Percentiles rank a stretch among this genome's conserved stretches.
phyloP scores from a whole-genome alignment of 2,113 vertebrate genomes.

The Callithrix jacchus region DNA sequence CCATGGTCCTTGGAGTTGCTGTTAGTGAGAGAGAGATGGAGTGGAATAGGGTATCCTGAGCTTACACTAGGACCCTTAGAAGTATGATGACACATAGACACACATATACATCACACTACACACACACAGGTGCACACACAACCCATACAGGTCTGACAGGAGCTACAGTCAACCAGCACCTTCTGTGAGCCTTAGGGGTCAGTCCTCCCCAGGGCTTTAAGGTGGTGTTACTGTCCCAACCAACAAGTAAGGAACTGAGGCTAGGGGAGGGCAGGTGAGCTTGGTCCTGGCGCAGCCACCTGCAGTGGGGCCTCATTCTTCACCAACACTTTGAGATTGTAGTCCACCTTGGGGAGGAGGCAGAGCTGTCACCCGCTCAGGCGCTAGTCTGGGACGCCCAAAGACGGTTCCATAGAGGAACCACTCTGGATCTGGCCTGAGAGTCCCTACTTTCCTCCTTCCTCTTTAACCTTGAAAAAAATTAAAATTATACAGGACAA shows the following conservation, averaged over 20 bases:
- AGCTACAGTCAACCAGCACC: background rate
- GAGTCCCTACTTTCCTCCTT: background rate
- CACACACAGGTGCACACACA: background rate
- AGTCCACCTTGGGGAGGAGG: constrained; percentile 86
- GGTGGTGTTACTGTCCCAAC: background rate
- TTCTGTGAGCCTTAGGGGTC: background rate
- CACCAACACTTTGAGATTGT: constrained; percentile 85
- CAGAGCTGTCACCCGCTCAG: background rate
- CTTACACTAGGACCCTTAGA: background rate
- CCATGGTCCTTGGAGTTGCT: constrained; percentile 91
- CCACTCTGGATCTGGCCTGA: background rate
- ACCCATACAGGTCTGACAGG: background rate
- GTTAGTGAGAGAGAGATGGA: background rate
- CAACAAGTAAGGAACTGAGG: background rate
- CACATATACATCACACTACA: background rate
- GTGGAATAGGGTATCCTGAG: background rate
- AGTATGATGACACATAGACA: background rate
- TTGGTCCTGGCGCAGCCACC: constrained; percentile 72
- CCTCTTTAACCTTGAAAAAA: background rate
- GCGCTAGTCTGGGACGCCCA: background rate
- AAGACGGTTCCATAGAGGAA: background rate
- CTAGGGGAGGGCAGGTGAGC: background rate
- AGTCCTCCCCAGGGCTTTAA: background rate
- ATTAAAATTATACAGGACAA: background rate
- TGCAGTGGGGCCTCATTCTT: constrained; percentile 88